These are phyloP conservation scores for Zygogramma bicolorata DNA, from an alignment of 2,888 invertebrate species.

Conservation along the genomic window DNA sequence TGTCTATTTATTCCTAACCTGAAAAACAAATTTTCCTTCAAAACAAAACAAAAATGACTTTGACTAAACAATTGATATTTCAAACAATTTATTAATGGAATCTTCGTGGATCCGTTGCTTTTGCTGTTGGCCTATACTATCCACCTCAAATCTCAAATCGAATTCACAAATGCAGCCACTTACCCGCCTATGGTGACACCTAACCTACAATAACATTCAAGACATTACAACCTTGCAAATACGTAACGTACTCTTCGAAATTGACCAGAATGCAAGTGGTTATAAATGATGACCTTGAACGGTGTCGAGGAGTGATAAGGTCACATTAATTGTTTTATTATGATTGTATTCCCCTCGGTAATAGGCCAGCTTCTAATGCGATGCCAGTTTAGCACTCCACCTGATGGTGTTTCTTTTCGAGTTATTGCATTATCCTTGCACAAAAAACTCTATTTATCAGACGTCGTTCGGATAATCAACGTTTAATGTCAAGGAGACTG, in stretches of 20 bases:
- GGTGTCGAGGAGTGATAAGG: conserved; percentile 51
- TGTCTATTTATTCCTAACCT: no score
- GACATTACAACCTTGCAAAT: conserved; percentile 10
- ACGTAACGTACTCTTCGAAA: conserved; percentile 15
- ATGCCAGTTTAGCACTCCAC: conserved; percentile 6
- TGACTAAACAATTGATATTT: no score
- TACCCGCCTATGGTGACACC: background rate
- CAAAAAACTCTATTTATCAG: background rate
- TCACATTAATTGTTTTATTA: conserved; percentile 57
- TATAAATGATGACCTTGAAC: conserved; percentile 47
- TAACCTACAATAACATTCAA: conserved; percentile 7
- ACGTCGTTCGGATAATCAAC: background rate
- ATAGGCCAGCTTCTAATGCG: conserved; percentile 18
- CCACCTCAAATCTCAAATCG: no score
- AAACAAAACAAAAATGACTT: no score
- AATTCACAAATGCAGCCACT: no score
- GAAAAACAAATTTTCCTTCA: no score
- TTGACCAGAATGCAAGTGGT: conserved; percentile 32
- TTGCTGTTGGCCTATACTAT: no score
- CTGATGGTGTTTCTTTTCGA: background rate
- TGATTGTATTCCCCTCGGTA: conserved; percentile 37
- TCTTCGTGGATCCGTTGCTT: no score
- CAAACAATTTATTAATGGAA: no score
- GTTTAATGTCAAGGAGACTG: background rate
- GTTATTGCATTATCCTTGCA: background rate